phyloP scores from a whole-genome alignment of 2,888 invertebrate genomes.

The Perizoma flavofasciatum region DNA sequence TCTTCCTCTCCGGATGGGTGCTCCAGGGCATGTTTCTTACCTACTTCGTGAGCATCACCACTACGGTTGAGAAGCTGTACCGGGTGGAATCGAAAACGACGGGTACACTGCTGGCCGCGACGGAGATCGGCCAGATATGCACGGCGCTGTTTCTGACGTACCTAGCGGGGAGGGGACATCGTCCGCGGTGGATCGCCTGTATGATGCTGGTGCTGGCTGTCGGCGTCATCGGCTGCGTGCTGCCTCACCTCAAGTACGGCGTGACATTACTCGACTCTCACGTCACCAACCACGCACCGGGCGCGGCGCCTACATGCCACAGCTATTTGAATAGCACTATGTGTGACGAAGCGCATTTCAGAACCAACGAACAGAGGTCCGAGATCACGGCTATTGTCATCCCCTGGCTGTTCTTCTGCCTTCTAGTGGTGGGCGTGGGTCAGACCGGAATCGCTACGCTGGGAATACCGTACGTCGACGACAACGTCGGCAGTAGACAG shows the following conservation, averaged over 20 bases:
- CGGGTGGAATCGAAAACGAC: constrained; percentile 96
- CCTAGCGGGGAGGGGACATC: constrained; percentile 95
- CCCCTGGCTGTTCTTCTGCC: constrained; percentile 93
- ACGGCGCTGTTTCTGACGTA: constrained; percentile 94
- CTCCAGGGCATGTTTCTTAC: constrained; percentile 96
- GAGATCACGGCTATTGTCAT: constrained; percentile 92
- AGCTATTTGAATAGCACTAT: constrained; percentile 53
- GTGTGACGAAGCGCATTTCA: constrained; percentile 85
- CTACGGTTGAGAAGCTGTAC: constrained; percentile 96
- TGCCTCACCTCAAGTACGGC: constrained; percentile 94
- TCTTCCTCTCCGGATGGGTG: constrained; percentile 94
- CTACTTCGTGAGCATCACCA: constrained; percentile 96
- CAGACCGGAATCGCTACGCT: constrained; percentile 96
- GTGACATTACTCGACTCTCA: constrained; percentile 85
- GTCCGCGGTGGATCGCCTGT: constrained; percentile 97
- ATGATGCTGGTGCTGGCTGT: constrained; percentile 95
- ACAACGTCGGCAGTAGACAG: constrained; percentile 95
- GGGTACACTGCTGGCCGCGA: constrained; percentile 94
- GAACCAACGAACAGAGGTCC: constrained; percentile 87
- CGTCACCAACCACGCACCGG: constrained; percentile 62
- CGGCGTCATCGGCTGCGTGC: constrained; percentile 93
- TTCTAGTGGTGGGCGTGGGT: constrained; percentile 95
- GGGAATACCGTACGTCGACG: constrained; percentile 97
- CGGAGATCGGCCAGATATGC: constrained; percentile 96
- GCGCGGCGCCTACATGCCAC: constrained; percentile 66